phyloP scores from a whole-genome alignment of 1,140 invertebrate genomes.

The Sweltsa coloradensis region DNA sequence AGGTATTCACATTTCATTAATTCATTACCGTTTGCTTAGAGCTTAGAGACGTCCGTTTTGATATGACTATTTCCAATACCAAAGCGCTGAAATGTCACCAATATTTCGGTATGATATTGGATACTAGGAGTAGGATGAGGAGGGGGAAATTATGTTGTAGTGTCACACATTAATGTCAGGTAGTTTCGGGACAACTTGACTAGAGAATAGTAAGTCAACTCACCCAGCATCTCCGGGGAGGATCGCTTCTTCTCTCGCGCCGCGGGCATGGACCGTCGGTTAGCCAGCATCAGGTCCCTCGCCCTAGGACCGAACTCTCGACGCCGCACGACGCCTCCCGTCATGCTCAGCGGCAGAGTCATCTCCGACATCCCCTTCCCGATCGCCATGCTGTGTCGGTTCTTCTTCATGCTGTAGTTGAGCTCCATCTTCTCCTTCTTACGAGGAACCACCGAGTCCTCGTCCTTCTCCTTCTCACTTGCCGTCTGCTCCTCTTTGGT shows the following conservation, averaged over 20 bases:
- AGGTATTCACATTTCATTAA: too few species aligned
- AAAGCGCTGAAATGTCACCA: too few species aligned
- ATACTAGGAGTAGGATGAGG: too few species aligned
- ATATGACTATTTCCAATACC: too few species aligned
- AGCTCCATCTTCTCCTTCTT: conserved; percentile 32
- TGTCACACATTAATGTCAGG: too few species aligned
- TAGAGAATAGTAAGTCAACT: conserved; percentile 12
- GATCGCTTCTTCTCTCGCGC: conserved; percentile 25
- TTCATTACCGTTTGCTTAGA: too few species aligned
- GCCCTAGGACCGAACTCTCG: conserved; percentile 19
- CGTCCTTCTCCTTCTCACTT: conserved; percentile 26
- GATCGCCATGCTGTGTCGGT: conserved; percentile 3
- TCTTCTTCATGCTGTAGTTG: conserved; percentile 23
- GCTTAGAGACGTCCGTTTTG: too few species aligned
- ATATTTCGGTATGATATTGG: too few species aligned
- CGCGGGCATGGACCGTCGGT: conserved; percentile 27
- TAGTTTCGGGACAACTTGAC: too few species aligned
- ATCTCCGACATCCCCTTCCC: neutral
- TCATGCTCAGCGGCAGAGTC: neutral
- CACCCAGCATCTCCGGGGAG: conserved; percentile 26
- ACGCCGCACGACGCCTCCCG: conserved; percentile 23
- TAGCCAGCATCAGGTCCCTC: conserved; percentile 21
- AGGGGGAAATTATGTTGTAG: too few species aligned
- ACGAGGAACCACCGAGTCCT: conserved; percentile 26
- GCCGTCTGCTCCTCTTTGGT: conserved; percentile 28